A percentile compares a stretch with the other conserved stretches of the same genome.
These are phyloP conservation scores for Cochlearius cochlearius DNA, from an alignment of 2,113 vertebrate genomes.

Conservation along the genomic window DNA sequence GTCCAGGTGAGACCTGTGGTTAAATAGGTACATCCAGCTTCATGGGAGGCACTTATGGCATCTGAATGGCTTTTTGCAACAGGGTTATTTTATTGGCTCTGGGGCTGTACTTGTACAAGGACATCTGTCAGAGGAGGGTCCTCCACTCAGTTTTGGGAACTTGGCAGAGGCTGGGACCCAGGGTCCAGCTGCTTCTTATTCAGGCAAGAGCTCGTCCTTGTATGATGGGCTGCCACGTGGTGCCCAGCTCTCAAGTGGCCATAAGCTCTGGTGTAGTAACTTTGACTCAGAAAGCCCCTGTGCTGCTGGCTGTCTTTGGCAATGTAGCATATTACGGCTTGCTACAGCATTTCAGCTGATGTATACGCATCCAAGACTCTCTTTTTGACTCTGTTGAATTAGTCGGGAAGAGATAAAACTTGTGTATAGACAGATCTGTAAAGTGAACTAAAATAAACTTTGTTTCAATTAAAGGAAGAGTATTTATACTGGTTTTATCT, in stretches of 20 bases:
- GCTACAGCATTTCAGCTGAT: neutral
- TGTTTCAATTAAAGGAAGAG: conserved; percentile 21
- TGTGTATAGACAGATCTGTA: neutral
- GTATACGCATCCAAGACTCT: neutral
- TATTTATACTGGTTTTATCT: conserved; percentile 54
- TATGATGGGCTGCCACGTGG: neutral
- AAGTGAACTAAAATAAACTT: conserved; percentile 42
- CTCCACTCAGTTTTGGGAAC: neutral
- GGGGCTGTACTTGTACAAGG: neutral
- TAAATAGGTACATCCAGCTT: neutral
- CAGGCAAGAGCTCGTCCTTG: neutral
- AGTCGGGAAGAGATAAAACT: conserved; percentile 46
- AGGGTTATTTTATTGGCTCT: neutral
- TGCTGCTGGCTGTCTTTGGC: neutral
- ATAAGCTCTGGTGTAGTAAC: neutral
- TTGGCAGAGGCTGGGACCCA: neutral
- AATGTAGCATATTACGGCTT: rapidly evolving
- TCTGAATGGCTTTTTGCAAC: neutral
- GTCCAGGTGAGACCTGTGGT: neutral
- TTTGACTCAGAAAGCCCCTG: neutral
- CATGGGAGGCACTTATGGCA: neutral
- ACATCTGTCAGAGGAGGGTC: neutral
- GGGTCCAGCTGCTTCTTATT: neutral
- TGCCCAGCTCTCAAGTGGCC: neutral
- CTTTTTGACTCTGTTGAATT: neutral